Evolutionary conservation across 2,888 invertebrate genomes (phyloP).

Genomic region (Portevinia maculata): DNA sequence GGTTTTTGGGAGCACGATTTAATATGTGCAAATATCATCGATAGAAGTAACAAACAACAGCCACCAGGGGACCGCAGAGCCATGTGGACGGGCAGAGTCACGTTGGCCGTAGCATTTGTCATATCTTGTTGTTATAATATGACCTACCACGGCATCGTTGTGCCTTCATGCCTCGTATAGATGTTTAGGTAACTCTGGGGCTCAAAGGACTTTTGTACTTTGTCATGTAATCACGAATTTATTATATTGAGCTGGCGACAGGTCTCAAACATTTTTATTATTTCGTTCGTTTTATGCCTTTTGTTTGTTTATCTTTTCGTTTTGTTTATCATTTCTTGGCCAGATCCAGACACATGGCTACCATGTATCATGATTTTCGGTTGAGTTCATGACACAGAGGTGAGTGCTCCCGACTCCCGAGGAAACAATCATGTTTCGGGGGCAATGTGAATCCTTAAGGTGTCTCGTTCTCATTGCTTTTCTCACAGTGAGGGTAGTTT

Average conservation of each 20-base stretch:
- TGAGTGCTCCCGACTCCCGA: slow-evolving; percentile 73
- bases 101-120: slow-evolving; percentile 72
- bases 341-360: slow-evolving; percentile 62
- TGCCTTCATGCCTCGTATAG: slow-evolving; percentile 10
- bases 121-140: slow-evolving; percentile 69
- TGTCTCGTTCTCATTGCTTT: slow-evolving; percentile 37
- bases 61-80: slow-evolving; percentile 58
- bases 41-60: slow-evolving; percentile 70
- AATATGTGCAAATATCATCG: slow-evolving; percentile 73
- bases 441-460: slow-evolving; percentile 64
- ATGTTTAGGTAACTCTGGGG: slow-evolving; percentile 27
- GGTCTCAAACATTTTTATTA: slow-evolving; percentile 75
- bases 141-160: slow-evolving; percentile 66
- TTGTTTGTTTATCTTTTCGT: slow-evolving; percentile 66
- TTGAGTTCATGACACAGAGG: slow-evolving; percentile 72
- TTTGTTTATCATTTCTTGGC: slow-evolving; percentile 60
- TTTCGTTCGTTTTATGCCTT: slow-evolving; percentile 65
- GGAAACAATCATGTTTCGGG: slow-evolving; percentile 70
- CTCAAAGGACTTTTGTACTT: slow-evolving; percentile 76
- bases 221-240: slow-evolving; percentile 82
- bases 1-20: slow-evolving; percentile 73
- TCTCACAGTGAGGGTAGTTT: slow-evolving; percentile 47
- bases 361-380: slow-evolving; percentile 69
- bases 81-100: slow-evolving; percentile 65
- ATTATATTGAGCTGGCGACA: slow-evolving; percentile 80